phyloP scores from a whole-genome alignment of 2,113 vertebrate species.

The Rhynchomys soricoides region DNA sequence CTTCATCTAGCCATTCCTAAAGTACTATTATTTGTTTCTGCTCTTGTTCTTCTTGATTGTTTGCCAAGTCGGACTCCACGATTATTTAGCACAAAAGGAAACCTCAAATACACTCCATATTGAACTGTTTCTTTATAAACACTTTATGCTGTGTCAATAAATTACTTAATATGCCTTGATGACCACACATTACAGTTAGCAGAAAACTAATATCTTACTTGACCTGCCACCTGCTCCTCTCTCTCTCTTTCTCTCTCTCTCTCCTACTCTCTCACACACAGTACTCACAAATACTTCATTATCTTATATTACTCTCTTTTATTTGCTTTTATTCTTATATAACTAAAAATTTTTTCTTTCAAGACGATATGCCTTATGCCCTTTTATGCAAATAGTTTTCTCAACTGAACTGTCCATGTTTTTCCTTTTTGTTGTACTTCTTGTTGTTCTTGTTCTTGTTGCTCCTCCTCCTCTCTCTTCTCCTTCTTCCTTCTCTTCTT shows the following conservation, averaged over 20 bases:
- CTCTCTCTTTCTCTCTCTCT: not conserved
- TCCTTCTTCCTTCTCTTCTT: not conserved
- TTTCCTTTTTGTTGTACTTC: too few species aligned
- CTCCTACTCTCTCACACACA: not conserved
- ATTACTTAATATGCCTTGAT: not conserved
- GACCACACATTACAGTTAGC: not conserved
- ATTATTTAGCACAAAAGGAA: not conserved
- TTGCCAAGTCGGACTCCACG: not conserved
- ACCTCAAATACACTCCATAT: not conserved
- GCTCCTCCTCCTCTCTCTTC: fast-evolving
- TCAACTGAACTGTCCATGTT: fast-evolving
- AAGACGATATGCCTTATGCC: not conserved
- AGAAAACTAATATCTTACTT: not conserved
- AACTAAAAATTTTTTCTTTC: not conserved
- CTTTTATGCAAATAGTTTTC: not conserved
- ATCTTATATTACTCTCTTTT: not conserved
- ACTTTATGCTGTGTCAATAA: not conserved
- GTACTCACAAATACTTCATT: fast-evolving
- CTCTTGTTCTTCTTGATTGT: not conserved
- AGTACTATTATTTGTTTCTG: not conserved
- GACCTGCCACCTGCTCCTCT: too few species aligned
- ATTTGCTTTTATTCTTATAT: not conserved
- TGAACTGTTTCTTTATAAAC: not conserved
- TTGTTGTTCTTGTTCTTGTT: too few species aligned
- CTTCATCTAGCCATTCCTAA: not conserved